Conservation (phyloP, 53 echinoderm and acorn worm species). For the Mesocentrotus franciscanus region DNA sequence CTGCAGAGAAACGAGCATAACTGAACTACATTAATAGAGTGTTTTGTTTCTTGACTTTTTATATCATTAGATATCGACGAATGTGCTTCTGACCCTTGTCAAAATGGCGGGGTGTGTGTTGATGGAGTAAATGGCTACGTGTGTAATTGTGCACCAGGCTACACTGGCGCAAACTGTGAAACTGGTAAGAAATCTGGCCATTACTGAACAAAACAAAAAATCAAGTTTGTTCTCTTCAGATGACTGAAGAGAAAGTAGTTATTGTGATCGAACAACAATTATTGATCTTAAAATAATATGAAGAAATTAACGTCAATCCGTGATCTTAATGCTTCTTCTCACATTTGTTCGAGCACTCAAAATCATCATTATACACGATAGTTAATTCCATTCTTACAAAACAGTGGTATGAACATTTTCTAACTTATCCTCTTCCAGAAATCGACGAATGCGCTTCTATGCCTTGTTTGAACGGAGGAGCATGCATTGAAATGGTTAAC, state of each 20-base stretch:
- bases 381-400: too few species aligned
- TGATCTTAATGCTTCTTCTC: too few species aligned
- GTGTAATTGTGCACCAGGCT: slow-evolving; percentile 35
- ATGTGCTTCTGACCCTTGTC: slow-evolving; percentile 24
- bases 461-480: slow-evolving; percentile 43
- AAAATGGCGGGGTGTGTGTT: slow-evolving; percentile 29
- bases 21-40: too few species aligned
- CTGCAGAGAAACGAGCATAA: too few species aligned
- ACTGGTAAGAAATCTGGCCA: background rate
- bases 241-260: too few species aligned
- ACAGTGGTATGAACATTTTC: background rate
- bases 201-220: too few species aligned
- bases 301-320: too few species aligned
- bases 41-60: background rate
- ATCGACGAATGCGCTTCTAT: slow-evolving; percentile 42
- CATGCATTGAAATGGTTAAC: slow-evolving; percentile 3
- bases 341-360: too few species aligned
- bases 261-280: too few species aligned
- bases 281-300: too few species aligned
- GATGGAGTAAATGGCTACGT: slow-evolving; percentile 21
- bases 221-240: too few species aligned
- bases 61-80: slow-evolving; percentile 35
- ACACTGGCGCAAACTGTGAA: background rate
- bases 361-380: too few species aligned
- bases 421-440: background rate